Evolutionary conservation across 2,888 invertebrate genomes (phyloP).

Genomic region (Phalera bucephala): DNA sequence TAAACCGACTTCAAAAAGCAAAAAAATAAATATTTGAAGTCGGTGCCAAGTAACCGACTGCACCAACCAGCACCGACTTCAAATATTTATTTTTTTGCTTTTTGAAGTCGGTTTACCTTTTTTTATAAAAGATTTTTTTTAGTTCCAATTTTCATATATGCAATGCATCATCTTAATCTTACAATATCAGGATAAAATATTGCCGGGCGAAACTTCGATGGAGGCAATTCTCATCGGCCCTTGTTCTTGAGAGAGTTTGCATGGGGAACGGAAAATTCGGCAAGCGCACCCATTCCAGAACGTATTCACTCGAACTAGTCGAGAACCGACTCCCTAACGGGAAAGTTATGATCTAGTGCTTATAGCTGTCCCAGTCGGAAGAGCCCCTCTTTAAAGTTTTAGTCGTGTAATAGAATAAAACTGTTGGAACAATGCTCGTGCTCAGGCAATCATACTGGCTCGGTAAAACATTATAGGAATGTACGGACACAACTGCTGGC

Average conservation of each 20-base stretch:
- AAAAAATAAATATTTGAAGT: too few species aligned
- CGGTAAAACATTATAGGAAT: slow-evolving; percentile 55
- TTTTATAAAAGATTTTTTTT: too few species aligned
- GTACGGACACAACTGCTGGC: slow-evolving; percentile 57
- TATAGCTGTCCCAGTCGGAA: slow-evolving; percentile 70
- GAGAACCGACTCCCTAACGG: slow-evolving; percentile 59
- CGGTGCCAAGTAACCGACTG: too few species aligned
- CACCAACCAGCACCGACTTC: too few species aligned
- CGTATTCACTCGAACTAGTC: slow-evolving; percentile 67
- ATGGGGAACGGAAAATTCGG: slow-evolving; percentile 59
- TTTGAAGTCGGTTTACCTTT: too few species aligned
- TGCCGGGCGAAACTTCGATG: slow-evolving; percentile 36
- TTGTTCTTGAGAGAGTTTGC: slow-evolving; percentile 53
- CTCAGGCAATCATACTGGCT: slow-evolving; percentile 67
- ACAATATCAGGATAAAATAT: slow-evolving; percentile 42
- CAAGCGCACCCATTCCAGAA: slow-evolving; percentile 48
- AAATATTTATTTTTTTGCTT: too few species aligned
- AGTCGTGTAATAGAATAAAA: slow-evolving; percentile 79
- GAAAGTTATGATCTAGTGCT: slow-evolving; percentile 82
- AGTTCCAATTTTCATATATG: not conserved
- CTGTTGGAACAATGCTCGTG: slow-evolving; percentile 68
- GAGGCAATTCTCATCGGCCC: slow-evolving; percentile 41
- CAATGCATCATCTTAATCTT: slow-evolving; percentile 25
- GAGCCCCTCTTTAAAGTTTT: slow-evolving; percentile 75
- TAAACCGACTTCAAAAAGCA: too few species aligned